phyloP scores from a whole-genome alignment of 1,140 invertebrate species.

The Drosophila elegans region DNA sequence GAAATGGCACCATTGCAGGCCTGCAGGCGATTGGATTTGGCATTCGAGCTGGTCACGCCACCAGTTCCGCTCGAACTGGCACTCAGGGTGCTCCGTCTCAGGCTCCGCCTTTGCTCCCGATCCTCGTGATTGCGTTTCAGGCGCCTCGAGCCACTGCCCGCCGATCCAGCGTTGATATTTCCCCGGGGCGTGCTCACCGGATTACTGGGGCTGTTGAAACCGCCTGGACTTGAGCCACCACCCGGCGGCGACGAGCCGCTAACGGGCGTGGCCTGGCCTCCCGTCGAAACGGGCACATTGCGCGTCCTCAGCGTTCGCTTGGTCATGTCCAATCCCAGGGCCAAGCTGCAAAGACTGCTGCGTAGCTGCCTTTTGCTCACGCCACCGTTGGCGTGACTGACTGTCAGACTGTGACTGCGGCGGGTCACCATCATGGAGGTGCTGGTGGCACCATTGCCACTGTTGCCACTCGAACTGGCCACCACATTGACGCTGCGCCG shows the following conservation, averaged over 20 bases:
- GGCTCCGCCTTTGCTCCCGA: slow-evolving; percentile 57
- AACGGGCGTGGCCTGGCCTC: slow-evolving; percentile 3
- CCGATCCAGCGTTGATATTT: not conserved
- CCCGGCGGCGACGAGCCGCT: not conserved
- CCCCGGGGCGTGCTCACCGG: not conserved
- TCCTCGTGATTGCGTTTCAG: slow-evolving; percentile 53
- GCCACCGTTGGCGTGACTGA: slow-evolving; percentile 17
- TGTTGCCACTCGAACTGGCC: slow-evolving; percentile 14
- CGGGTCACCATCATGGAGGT: slow-evolving; percentile 58
- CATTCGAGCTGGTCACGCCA: not conserved
- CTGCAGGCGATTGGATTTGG: slow-evolving; percentile 60
- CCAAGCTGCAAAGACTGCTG: slow-evolving; percentile 59
- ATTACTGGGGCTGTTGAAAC: not conserved
- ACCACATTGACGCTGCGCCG: slow-evolving; percentile 22
- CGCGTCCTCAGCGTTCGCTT: slow-evolving; percentile 74
- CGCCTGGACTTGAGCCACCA: slow-evolving; percentile 11
- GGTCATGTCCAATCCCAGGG: slow-evolving; percentile 44
- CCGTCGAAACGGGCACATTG: slow-evolving; percentile 48
- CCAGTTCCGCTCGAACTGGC: slow-evolving; percentile 11
- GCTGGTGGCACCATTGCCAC: not conserved
- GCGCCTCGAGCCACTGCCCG: slow-evolving; percentile 28
- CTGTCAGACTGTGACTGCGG: slow-evolving; percentile 58
- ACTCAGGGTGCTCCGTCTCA: slow-evolving; percentile 46
- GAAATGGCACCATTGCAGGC: slow-evolving; percentile 58
- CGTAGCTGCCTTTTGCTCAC: slow-evolving; percentile 74